Conservation (phyloP, 37 sponge, comb jelly and placozoan species). For the Lycopodina hypogea region DNA sequence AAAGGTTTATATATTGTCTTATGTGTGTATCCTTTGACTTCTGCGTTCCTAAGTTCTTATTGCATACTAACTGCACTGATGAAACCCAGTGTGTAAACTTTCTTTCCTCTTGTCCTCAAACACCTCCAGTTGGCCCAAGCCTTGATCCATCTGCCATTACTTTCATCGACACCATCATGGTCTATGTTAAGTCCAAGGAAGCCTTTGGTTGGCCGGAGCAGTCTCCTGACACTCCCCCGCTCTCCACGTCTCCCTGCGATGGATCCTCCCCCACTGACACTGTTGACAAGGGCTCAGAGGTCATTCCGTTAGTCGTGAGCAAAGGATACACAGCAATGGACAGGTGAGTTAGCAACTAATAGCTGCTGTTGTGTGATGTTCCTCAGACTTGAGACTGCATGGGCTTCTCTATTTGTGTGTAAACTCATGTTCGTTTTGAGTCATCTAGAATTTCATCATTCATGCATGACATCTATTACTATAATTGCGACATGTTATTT, state of each 20-base stretch:
- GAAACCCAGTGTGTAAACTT: too few relatives aligned
- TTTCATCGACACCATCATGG: conserved; percentile 65
- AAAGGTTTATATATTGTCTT: too few relatives aligned
- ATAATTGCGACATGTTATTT: too few relatives aligned
- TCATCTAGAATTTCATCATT: too few relatives aligned
- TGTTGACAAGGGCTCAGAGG: conserved; percentile 16
- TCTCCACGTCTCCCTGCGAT: not conserved
- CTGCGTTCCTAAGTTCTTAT: too few relatives aligned
- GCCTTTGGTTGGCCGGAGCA: conserved; percentile 77
- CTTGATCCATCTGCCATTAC: conserved; percentile 71
- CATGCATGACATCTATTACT: too few relatives aligned
- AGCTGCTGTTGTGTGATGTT: not conserved
- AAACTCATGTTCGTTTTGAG: too few relatives aligned
- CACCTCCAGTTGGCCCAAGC: conserved; percentile 79
- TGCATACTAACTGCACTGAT: too few relatives aligned
- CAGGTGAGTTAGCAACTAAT: conserved; percentile 9
- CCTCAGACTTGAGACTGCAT: too few relatives aligned
- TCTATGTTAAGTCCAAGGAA: conserved; percentile 69
- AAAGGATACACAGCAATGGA: conserved; percentile 18
- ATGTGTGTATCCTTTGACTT: too few relatives aligned
- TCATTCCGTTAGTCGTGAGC: not conserved
- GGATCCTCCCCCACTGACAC: not conserved
- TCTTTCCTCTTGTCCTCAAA: not conserved
- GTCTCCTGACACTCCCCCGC: conserved; percentile 16
- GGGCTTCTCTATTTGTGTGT: too few relatives aligned